These are phyloP conservation scores for Apostichopus parvimensis DNA, from an alignment of 35 echinoderm and acorn worm genomes.

Conservation along the genomic window DNA sequence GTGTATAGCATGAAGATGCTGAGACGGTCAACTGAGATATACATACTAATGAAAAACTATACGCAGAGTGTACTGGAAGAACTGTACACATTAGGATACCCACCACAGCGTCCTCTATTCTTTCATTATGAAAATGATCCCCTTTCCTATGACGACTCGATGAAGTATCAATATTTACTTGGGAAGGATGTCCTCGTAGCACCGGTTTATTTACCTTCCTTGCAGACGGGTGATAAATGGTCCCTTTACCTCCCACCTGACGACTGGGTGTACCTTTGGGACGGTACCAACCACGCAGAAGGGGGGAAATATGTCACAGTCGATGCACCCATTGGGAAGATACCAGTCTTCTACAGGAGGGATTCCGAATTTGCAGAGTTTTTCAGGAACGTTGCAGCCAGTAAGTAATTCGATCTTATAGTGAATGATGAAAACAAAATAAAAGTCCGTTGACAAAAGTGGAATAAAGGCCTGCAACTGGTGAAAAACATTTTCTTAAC, in stretches of 20 bases:
- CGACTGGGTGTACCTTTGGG: slow-evolving; percentile 77
- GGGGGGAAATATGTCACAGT: slow-evolving; percentile 52
- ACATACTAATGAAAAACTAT: slow-evolving; percentile 65
- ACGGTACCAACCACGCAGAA: slow-evolving; percentile 31
- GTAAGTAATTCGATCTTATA: not conserved
- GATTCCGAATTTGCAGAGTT: slow-evolving; percentile 30
- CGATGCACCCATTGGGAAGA: slow-evolving; percentile 54
- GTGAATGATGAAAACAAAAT: too few relatives aligned
- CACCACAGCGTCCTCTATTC: slow-evolving; percentile 81
- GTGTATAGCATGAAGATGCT: slow-evolving; percentile 60
- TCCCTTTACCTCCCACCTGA: slow-evolving; percentile 79
- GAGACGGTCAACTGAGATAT: slow-evolving; percentile 71
- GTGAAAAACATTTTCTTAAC: not conserved
- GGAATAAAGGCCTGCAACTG: not conserved
- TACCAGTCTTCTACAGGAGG: slow-evolving; percentile 71
- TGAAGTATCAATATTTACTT: slow-evolving; percentile 83
- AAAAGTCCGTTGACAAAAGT: not conserved
- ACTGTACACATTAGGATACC: slow-evolving; percentile 63
- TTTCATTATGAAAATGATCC: slow-evolving; percentile 85
- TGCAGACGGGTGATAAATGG: slow-evolving; percentile 58
- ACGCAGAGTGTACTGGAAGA: slow-evolving; percentile 63
- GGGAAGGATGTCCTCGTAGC: slow-evolving; percentile 84
- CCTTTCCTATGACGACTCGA: slow-evolving; percentile 49
- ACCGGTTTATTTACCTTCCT: slow-evolving; percentile 70
- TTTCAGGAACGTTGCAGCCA: not conserved